phyloP scores from a whole-genome alignment of 2,797 vertebrate species.

The Esox lucius region DNA sequence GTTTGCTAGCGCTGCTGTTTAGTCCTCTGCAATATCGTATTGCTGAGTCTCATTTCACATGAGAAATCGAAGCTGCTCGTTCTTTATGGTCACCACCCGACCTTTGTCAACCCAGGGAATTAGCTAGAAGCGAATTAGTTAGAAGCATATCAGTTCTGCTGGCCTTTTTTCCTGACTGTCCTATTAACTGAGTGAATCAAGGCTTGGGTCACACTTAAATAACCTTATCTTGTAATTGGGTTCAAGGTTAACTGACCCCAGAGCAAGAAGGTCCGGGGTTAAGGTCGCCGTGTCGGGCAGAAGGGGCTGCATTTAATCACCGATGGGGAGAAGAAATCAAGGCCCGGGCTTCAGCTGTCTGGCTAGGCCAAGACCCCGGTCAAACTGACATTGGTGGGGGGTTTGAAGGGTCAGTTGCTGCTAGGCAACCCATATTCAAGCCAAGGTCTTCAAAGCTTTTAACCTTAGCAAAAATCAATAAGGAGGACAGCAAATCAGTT shows the following conservation, averaged over 20 bases:
- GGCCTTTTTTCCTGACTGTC: conserved; percentile 69
- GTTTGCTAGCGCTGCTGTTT: conserved; percentile 65
- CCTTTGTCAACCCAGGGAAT: conserved; percentile 78
- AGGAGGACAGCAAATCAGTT: conserved; percentile 63
- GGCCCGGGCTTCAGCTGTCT: conserved; percentile 63
- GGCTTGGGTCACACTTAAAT: conserved; percentile 75
- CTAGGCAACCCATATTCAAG: conserved; percentile 72
- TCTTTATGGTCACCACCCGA: conserved; percentile 74
- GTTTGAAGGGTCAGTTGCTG: conserved; percentile 60
- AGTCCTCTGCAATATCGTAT: conserved; percentile 57
- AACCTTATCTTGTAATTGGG: conserved; percentile 86
- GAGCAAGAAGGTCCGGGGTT: conserved; percentile 70
- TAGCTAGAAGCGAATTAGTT: conserved; percentile 77
- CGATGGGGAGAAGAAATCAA: conserved; percentile 76
- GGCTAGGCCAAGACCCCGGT: conserved; percentile 44
- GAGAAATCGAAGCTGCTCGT: conserved; percentile 75
- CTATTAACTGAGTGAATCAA: conserved; percentile 77
- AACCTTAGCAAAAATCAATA: conserved; percentile 76
- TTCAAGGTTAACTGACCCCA: conserved; percentile 84
- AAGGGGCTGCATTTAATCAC: conserved; percentile 78
- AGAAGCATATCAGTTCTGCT: conserved; percentile 74
- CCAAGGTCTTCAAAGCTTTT: conserved; percentile 76
- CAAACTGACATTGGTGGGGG: conserved; percentile 33
- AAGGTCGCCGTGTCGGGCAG: conserved; percentile 75
- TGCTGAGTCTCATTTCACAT: conserved; percentile 77